phyloP scores from a whole-genome alignment of 1,140 invertebrate genomes.

The Drosophila mojavensis region DNA sequence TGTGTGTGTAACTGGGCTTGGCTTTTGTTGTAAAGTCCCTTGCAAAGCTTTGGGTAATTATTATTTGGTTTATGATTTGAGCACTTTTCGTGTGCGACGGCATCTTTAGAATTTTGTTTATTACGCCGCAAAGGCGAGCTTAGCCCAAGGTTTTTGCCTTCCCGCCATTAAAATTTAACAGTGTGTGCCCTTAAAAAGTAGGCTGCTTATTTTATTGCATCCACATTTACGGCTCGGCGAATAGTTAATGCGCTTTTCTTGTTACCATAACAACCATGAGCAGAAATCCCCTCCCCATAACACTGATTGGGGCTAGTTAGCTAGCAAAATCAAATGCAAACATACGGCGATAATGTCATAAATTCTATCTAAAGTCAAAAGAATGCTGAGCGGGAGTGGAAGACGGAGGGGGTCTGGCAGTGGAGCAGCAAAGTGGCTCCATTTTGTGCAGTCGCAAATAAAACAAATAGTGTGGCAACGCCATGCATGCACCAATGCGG shows the following conservation, averaged over 20 bases:
- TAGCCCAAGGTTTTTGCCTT: constrained; percentile 53
- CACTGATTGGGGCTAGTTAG: constrained; percentile 43
- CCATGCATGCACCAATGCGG: neutral
- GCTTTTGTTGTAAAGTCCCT: constrained; percentile 61
- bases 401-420: neutral
- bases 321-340: constrained; percentile 18
- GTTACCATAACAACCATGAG: constrained; percentile 31
- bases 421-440: no score
- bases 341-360: constrained; percentile 27
- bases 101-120: constrained; percentile 80
- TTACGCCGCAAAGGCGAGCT: constrained; percentile 52
- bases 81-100: constrained; percentile 48
- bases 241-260: constrained; percentile 78
- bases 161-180: constrained; percentile 70
- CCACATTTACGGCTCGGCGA: constrained; percentile 60
- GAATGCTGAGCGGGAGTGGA: neutral
- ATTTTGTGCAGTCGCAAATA: constrained; percentile 19
- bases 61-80: constrained; percentile 81
- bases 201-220: constrained; percentile 61
- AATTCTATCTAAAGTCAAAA: constrained; percentile 26
- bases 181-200: constrained; percentile 43
- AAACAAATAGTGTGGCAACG: constrained; percentile 30
- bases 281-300: constrained; percentile 4
- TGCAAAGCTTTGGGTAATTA: constrained; percentile 73
- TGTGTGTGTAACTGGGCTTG: constrained; percentile 23